These are phyloP conservation scores for Neodiprion pinetum DNA, from an alignment of 1,140 invertebrate genomes.

Conservation along the genomic window DNA sequence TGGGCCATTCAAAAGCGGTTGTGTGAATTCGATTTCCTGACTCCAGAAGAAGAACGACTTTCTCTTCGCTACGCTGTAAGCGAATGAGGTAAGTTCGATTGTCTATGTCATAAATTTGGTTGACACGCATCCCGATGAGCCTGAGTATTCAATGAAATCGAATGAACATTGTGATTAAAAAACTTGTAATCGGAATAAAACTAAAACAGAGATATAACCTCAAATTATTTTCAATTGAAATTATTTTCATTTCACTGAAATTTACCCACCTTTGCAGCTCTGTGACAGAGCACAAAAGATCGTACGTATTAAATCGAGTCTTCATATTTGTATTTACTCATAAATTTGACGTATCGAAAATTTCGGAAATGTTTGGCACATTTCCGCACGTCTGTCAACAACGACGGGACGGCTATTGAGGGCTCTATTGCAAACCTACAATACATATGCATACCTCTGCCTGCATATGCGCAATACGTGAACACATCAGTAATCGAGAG, in stretches of 20 bases:
- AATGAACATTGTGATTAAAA: constrained; percentile 7
- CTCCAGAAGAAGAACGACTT: constrained; percentile 89
- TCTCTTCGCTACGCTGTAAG: constrained; percentile 82
- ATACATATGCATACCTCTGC: too few species aligned
- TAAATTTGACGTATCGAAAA: background rate
- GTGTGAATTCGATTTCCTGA: constrained; percentile 93
- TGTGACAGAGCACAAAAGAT: constrained; percentile 84
- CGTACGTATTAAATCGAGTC: constrained; percentile 88
- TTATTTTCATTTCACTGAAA: background rate
- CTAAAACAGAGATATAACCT: constrained; percentile 18
- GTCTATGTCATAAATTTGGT: constrained; percentile 98
- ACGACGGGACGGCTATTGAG: too few species aligned
- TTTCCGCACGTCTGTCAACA: background rate
- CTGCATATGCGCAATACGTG: background rate
- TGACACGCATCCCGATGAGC: constrained; percentile 89
- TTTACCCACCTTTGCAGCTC: constrained; percentile 82
- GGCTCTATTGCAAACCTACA: background rate
- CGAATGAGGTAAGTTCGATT: constrained; percentile 95
- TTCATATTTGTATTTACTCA: constrained; percentile 75
- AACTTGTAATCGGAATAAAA: background rate
- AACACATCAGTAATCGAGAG: too few species aligned
- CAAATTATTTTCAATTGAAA: background rate
- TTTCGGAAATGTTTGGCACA: background rate
- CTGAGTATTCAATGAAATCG: constrained; percentile 62
- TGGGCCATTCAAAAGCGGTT: constrained; percentile 98